phyloP scores from a whole-genome alignment of 1,140 invertebrate genomes.

The Zaprionus nigranus region DNA sequence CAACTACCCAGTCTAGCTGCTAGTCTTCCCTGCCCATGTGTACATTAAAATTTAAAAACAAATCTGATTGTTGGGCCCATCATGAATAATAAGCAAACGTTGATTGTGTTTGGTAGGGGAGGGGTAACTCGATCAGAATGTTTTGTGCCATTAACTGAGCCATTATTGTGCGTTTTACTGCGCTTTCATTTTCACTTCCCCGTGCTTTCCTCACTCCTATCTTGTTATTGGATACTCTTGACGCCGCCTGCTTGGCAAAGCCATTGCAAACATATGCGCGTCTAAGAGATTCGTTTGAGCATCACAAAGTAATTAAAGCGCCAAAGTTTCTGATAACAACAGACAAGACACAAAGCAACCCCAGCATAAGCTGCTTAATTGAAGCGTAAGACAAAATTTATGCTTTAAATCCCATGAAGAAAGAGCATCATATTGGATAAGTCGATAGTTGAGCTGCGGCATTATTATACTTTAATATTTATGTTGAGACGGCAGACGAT shows the following conservation, averaged over 20 bases:
- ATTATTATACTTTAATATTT: constrained; percentile 9
- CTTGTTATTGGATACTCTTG: constrained; percentile 78
- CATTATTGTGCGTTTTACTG: constrained; percentile 72
- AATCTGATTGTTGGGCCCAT: constrained; percentile 56
- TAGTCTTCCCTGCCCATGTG: neutral
- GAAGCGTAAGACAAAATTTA: constrained; percentile 23
- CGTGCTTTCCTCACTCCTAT: constrained; percentile 13
- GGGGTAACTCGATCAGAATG: constrained; percentile 24
- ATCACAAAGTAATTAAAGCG: constrained; percentile 72
- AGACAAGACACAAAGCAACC: constrained; percentile 16
- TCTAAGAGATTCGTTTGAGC: constrained; percentile 56
- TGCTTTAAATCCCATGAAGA: neutral
- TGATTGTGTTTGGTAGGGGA: constrained; percentile 47
- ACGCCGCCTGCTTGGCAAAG: constrained; percentile 30
- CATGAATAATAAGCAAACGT: constrained; percentile 77
- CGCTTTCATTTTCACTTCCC: constrained; percentile 17
- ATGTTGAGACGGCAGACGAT: neutral
- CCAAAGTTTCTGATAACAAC: constrained; percentile 76
- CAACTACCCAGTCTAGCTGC: neutral
- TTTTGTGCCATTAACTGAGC: constrained; percentile 73
- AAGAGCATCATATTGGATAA: neutral
- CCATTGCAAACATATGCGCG: constrained; percentile 79
- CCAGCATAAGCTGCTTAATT: constrained; percentile 60
- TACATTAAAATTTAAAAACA: constrained; percentile 67
- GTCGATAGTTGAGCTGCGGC: neutral